Percentiles rank a stretch among this genome's conserved stretches.
Conservation (phyloP, 2,888 invertebrate species). For the Lordiphosa andalusiaca region DNA sequence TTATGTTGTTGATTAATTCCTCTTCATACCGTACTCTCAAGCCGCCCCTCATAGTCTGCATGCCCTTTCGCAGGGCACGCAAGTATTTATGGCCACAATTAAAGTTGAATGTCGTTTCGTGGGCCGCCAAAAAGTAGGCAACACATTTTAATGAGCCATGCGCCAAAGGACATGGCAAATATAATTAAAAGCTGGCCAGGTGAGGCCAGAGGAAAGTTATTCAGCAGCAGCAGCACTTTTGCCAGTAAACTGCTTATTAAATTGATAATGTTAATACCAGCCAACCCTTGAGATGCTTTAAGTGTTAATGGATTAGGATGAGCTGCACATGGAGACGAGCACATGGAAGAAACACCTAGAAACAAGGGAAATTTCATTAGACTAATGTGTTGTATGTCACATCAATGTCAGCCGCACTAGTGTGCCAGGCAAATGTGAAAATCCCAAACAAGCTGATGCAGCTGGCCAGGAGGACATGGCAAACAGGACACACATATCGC, state of each 20-base stretch:
- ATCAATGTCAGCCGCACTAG: constrained; percentile 57
- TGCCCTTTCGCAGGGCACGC: constrained; percentile 16
- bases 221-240: not conserved
- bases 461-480: constrained; percentile 42
- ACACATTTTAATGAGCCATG: constrained; percentile 50
- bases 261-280: constrained; percentile 10
- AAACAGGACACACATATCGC: constrained; percentile 11
- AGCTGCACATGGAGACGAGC: not conserved
- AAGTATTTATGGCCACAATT: constrained; percentile 59
- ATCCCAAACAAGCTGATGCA: constrained; percentile 60
- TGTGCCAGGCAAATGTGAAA: constrained; percentile 59
- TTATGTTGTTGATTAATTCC: too few species aligned
- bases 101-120: constrained; percentile 49
- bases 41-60: not conserved
- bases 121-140: constrained; percentile 46
- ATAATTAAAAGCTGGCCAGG: constrained; percentile 51
- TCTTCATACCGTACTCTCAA: not conserved
- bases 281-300: not conserved
- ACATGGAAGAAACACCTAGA: constrained; percentile 2
- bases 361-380: constrained; percentile 60
- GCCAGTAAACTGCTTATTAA: constrained; percentile 5
- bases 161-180: constrained; percentile 40
- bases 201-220: not conserved
- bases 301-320: constrained; percentile 1
- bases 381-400: constrained; percentile 71